Conservation (phyloP, 2,888 invertebrate species). For the Limnephilus auricula region DNA sequence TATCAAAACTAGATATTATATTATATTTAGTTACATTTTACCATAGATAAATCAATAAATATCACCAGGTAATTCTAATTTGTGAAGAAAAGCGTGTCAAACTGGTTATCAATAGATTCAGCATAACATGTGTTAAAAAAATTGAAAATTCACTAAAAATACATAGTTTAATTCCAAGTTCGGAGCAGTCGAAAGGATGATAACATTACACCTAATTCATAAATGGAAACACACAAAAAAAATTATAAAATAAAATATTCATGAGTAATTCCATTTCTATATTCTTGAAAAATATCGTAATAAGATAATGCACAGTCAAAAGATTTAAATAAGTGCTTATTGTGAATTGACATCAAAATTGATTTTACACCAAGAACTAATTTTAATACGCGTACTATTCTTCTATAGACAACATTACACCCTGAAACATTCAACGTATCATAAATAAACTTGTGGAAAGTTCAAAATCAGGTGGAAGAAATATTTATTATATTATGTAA, state of each 20-base stretch:
- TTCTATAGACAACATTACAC: background rate
- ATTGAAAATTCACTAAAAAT: background rate
- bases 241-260: background rate
- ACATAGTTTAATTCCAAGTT: background rate
- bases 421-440: background rate
- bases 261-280: background rate
- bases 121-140: background rate
- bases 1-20: too few species aligned
- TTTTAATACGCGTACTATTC: background rate
- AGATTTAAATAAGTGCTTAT: background rate
- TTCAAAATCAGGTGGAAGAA: background rate
- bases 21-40: too few species aligned
- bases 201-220: background rate
- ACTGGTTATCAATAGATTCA: background rate
- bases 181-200: background rate
- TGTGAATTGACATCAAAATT: background rate
- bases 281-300: background rate
- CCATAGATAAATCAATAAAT: too few species aligned
- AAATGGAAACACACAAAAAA: background rate
- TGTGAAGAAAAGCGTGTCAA: background rate
- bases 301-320: background rate
- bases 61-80: too few species aligned
- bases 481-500: background rate
- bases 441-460: background rate
- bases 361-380: background rate